Evolutionary conservation across 2,797 vertebrate species (phyloP).

Genomic region (Microctenopoma steveboyesi): DNA sequence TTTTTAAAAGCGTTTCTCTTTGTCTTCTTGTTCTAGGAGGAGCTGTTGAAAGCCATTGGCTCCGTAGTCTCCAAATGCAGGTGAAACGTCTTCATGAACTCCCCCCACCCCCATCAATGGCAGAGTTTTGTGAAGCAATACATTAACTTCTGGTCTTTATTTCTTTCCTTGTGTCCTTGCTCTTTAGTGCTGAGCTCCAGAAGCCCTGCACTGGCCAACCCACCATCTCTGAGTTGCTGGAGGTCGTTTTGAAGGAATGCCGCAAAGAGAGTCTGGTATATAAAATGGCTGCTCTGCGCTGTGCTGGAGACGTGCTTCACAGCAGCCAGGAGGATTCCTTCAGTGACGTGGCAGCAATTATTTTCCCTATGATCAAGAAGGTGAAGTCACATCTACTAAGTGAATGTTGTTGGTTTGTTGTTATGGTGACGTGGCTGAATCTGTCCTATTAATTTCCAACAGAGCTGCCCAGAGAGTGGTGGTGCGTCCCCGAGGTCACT

Average conservation of each 20-base stretch:
- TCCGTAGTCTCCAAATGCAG: conserved; percentile 92
- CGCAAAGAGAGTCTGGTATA: conserved; percentile 92
- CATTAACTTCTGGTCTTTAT: neutral
- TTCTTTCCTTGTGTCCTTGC: conserved; percentile 6
- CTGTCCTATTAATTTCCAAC: conserved; percentile 17
- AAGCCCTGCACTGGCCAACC: conserved; percentile 89
- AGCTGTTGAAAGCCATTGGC: conserved; percentile 93
- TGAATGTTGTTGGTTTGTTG: neutral
- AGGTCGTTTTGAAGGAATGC: conserved; percentile 92
- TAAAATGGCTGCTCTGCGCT: conserved; percentile 91
- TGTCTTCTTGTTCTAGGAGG: conserved; percentile 84
- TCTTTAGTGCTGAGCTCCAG: conserved; percentile 86
- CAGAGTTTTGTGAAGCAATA: neutral
- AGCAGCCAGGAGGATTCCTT: conserved; percentile 91
- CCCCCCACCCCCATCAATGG: neutral
- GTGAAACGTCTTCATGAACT: conserved; percentile 69
- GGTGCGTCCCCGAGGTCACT: conserved; percentile 54
- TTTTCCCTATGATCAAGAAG: conserved; percentile 95
- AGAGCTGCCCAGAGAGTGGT: conserved; percentile 86
- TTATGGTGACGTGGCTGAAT: neutral
- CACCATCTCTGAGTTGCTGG: conserved; percentile 84
- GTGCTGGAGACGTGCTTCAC: conserved; percentile 87
- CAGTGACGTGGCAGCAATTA: conserved; percentile 87
- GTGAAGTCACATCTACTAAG: conserved; percentile 62
- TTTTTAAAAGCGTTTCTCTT: neutral